Conservation (phyloP, 1,140 invertebrate genomes). For the Drosophila watanabei region DNA sequence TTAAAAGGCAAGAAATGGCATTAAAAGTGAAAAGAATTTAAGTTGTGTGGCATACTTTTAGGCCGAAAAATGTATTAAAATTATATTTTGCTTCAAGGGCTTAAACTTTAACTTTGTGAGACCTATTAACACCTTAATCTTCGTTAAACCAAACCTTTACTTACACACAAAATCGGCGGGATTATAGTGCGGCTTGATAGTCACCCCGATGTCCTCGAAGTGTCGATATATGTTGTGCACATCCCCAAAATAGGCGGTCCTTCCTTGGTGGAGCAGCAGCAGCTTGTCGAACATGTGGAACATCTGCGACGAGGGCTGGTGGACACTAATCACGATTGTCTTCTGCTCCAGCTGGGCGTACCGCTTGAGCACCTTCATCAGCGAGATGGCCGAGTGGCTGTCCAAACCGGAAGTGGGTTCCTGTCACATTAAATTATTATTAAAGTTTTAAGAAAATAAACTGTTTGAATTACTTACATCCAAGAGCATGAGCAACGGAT, state of each 20-base stretch:
- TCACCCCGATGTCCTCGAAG: slow-evolving; percentile 91
- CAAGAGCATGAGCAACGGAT: slow-evolving; percentile 93
- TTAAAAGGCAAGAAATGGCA: not conserved
- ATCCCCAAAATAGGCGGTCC: slow-evolving; percentile 93
- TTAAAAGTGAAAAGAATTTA: not conserved
- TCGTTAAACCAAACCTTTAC: slow-evolving; percentile 56
- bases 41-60: not conserved
- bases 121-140: not conserved
- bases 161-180: slow-evolving; percentile 95
- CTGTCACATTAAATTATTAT: slow-evolving; percentile 85
- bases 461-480: slow-evolving; percentile 89
- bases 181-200: slow-evolving; percentile 93
- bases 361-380: slow-evolving; percentile 91
- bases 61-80: not conserved
- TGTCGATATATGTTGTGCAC: slow-evolving; percentile 92
- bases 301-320: slow-evolving; percentile 95
- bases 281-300: slow-evolving; percentile 95
- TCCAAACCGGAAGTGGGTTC: slow-evolving; percentile 95
- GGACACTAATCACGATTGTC: slow-evolving; percentile 93
- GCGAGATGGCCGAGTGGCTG: slow-evolving; percentile 92
- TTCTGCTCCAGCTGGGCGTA: slow-evolving; percentile 93
- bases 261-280: slow-evolving; percentile 91
- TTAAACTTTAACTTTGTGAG: not conserved
- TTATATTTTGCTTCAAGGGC: not conserved
- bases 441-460: not conserved